Evolutionary conservation across 2,888 invertebrate genomes (phyloP).

Genomic region (Diplazon laetatorius): DNA sequence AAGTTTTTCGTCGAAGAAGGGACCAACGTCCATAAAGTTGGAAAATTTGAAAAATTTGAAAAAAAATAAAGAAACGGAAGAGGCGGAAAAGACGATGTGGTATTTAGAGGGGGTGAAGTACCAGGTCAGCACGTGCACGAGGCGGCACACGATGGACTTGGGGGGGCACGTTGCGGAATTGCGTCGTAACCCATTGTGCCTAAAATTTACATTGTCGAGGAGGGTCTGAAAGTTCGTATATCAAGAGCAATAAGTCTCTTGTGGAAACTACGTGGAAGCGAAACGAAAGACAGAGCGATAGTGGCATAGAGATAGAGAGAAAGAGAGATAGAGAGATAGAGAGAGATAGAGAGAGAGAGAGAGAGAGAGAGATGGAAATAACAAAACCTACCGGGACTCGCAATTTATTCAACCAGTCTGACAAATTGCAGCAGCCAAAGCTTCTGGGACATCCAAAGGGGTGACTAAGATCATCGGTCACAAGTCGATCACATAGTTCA

Average conservation of each 20-base stretch:
- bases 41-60: too few species aligned
- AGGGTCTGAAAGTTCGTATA: neutral
- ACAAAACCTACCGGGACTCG: neutral
- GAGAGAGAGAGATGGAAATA: neutral
- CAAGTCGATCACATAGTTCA: too few species aligned
- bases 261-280: conserved; percentile 24
- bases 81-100: neutral
- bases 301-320: neutral
- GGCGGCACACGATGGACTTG: neutral
- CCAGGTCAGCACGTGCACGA: conserved; percentile 2
- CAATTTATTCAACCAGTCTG: conserved; percentile 20
- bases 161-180: conserved; percentile 11
- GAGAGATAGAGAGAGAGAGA: neutral
- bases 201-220: conserved; percentile 16
- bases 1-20: too few species aligned
- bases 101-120: neutral
- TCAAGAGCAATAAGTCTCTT: conserved; percentile 44
- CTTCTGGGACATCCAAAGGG: neutral
- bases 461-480: neutral
- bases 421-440: conserved; percentile 26
- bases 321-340: neutral
- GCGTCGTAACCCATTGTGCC: conserved; percentile 15
- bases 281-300: neutral
- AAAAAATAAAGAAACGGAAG: too few species aligned
- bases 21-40: too few species aligned